A percentile compares a stretch with the other conserved stretches of the same genome.
These are phyloP conservation scores for Alcedo quadribrachys DNA, from an alignment of 2,797 vertebrate genomes.

Conservation along the genomic window DNA sequence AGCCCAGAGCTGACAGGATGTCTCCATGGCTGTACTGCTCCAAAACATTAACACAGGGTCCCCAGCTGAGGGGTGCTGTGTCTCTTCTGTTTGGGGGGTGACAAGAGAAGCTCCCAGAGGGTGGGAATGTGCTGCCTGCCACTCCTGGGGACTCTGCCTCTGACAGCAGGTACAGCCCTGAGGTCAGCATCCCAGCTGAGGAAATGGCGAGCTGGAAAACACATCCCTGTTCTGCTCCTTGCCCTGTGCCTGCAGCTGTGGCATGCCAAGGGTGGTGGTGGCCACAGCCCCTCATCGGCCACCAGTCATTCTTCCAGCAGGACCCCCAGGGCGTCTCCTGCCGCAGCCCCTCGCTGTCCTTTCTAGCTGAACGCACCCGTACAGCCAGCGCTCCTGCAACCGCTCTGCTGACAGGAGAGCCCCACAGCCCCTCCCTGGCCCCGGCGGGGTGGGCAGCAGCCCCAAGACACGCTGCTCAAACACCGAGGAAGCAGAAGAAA, in stretches of 20 bases:
- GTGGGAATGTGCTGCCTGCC: accelerated
- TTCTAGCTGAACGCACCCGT: not conserved
- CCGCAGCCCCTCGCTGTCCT: not conserved
- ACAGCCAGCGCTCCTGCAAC: not conserved
- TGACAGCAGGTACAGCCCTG: not conserved
- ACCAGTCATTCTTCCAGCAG: not conserved
- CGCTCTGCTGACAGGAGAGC: not conserved
- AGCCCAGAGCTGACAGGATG: not conserved
- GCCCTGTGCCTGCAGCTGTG: accelerated
- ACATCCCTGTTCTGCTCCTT: not conserved
- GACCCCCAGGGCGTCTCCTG: not conserved
- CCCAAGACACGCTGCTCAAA: not conserved
- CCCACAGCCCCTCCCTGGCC: not conserved
- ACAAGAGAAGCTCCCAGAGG: not conserved
- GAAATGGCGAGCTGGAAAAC: not conserved
- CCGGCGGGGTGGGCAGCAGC: not conserved
- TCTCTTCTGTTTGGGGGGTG: accelerated
- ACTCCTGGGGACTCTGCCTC: not conserved
- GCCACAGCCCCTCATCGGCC: accelerated
- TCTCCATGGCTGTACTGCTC: not conserved
- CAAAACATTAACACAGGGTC: not conserved
- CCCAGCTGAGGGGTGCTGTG: not conserved
- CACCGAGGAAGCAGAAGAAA: not conserved
- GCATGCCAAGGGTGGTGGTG: accelerated
- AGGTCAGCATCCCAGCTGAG: not conserved